These are phyloP conservation scores for Macropus fuliginosus DNA, from an alignment of 2,797 vertebrate genomes.

Conservation along the genomic window DNA sequence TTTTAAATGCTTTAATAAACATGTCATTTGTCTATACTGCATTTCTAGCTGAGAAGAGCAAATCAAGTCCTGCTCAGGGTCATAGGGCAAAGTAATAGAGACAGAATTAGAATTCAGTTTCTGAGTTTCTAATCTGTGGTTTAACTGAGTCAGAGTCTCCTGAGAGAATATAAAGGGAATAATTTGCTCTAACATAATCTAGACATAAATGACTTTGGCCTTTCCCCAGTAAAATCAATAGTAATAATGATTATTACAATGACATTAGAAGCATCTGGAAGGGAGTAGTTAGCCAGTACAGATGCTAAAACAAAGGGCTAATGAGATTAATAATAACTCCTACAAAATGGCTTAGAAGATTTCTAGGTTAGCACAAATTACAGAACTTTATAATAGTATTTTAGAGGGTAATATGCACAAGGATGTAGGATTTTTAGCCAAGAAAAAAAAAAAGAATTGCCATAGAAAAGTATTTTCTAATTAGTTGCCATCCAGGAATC, in stretches of 20 bases:
- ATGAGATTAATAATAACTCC: constrained; percentile 37
- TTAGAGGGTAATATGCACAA: not conserved
- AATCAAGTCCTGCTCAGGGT: not conserved
- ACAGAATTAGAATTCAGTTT: not conserved
- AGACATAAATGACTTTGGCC: constrained; percentile 28
- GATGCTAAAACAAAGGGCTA: constrained; percentile 28
- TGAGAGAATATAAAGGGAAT: not conserved
- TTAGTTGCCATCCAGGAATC: constrained; percentile 22
- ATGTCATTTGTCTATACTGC: not conserved
- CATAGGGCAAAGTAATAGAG: constrained; percentile 21
- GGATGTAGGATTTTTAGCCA: not conserved
- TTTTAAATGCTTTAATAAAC: constrained; percentile 1
- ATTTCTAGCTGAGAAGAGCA: constrained; percentile 25
- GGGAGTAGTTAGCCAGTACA: constrained; percentile 47
- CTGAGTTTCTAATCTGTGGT: not conserved
- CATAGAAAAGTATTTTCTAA: not conserved
- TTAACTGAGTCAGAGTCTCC: not conserved
- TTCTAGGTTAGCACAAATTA: constrained; percentile 31
- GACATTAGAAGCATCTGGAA: constrained; percentile 34
- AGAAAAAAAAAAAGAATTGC: constrained; percentile 19
- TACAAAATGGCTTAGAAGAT: constrained; percentile 6
- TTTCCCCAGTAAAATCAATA: constrained; percentile 17
- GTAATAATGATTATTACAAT: constrained; percentile 30
- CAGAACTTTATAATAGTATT: constrained; percentile 44
- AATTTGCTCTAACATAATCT: constrained; percentile 5